These are phyloP conservation scores for Aurelia aurita DNA, from an alignment of 30 jellyfish, hydroid and myxozoan species.

Conservation along the genomic window DNA sequence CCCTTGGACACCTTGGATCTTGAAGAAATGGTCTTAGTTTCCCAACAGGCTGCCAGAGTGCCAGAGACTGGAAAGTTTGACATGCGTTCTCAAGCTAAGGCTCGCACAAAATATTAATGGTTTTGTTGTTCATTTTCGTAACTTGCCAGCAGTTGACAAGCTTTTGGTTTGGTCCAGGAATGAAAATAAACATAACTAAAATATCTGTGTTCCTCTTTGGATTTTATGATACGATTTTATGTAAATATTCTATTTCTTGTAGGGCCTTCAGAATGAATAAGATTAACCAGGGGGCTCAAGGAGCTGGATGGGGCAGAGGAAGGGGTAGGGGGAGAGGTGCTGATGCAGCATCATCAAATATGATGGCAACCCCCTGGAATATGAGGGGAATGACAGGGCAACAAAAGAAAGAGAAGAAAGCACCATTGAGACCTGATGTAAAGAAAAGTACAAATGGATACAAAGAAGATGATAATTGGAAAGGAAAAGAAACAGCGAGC, in stretches of 20 bases:
- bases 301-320: conserved; percentile 51
- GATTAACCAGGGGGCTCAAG: neutral
- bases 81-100: too few species aligned
- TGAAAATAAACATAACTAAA: too few species aligned
- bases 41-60: too few species aligned
- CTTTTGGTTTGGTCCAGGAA: too few species aligned
- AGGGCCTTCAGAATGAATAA: neutral
- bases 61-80: too few species aligned
- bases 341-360: neutral
- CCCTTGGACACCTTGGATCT: too few species aligned
- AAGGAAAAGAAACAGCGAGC: conserved; percentile 55
- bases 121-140: too few species aligned
- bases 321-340: conserved; percentile 36
- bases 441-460: neutral
- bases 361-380: conserved; percentile 31
- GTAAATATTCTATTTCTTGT: neutral
- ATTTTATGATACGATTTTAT: neutral
- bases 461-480: conserved; percentile 44
- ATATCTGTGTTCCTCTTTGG: too few species aligned
- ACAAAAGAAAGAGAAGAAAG: too few species aligned
- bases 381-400: neutral
- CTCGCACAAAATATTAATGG: too few species aligned
- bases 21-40: too few species aligned
- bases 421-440: neutral
- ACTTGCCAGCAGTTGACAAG: too few species aligned